Percentiles rank a stretch among this genome's conserved stretches.
These are phyloP conservation scores for Cololabis saira DNA, from an alignment of 2,113 vertebrate genomes.

Conservation along the genomic window DNA sequence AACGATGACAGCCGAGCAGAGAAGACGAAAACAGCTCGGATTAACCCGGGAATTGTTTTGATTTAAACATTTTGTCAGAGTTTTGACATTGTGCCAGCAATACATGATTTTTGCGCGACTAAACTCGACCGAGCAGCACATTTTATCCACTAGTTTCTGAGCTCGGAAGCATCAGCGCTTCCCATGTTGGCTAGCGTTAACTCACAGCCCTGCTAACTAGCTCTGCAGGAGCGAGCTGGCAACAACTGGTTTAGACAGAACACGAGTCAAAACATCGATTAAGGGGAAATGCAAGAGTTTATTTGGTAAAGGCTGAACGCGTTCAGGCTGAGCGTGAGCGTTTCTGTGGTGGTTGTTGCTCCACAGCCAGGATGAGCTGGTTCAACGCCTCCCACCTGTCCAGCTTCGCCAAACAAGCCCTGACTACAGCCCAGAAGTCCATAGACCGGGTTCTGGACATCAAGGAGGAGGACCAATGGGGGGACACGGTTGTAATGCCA, in stretches of 20 bases:
- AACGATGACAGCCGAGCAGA: slow-evolving; percentile 45
- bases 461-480: slow-evolving; percentile 93
- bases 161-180: slow-evolving; percentile 22
- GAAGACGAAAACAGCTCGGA: slow-evolving; percentile 2
- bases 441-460: slow-evolving; percentile 98
- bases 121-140: not conserved
- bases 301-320: not conserved
- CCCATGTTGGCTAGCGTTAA: slow-evolving; percentile 4
- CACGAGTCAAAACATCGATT: not conserved
- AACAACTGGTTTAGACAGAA: not conserved
- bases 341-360: slow-evolving; percentile 4
- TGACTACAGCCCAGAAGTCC: slow-evolving; percentile 96
- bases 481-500: slow-evolving; percentile 80
- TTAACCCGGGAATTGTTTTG: not conserved
- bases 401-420: slow-evolving; percentile 97
- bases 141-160: slow-evolving; percentile 16
- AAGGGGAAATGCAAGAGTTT: slow-evolving; percentile 9
- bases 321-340: not conserved
- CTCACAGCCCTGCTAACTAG: slow-evolving; percentile 36
- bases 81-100: not conserved
- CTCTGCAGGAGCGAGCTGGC: slow-evolving; percentile 5
- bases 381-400: slow-evolving; percentile 98
- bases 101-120: not conserved
- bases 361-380: slow-evolving; percentile 88
- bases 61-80: no score